Evolutionary conservation across 1,140 invertebrate genomes (phyloP), one percentile per base, ranked within the genome.

Genomic region (Phortica variegata): DNA sequence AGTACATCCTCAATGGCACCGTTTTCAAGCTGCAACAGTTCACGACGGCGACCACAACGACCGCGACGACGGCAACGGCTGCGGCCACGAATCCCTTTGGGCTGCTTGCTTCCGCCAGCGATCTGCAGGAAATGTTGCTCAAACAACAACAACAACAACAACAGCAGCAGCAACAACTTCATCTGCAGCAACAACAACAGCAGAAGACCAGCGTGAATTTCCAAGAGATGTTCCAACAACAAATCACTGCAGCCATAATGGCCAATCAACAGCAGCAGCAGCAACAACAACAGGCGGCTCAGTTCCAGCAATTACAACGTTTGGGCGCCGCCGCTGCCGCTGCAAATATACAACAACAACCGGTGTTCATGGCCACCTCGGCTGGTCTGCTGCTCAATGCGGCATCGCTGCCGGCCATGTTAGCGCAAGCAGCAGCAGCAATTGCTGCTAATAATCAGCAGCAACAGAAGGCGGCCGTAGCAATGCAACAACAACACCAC

Each of bases 11-110:
- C 15, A 76, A 76, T 34, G 74, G 74, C 5, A 73, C 74, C 29
- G 73, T 76, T 12, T 74, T 76, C 34, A 76, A 76, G 56, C 34
- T 76, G 48, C 74, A 76, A 19, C 74, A 74, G 41, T 61, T 75
- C n/a, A 73, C 71, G 0, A 72, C 68, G 1, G 65, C 71, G 7
- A 71, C 71, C 1, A 75, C 70, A n/a, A 70, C 72, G 17, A 74
- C 66, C 8, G 71, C 70, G 13, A 72, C 72, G 8, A 69, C 66
- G 0, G 69, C 69, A 1, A 66, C 60, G 1, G 61, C 61, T 8
- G 63, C 54, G 15, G 38, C 50, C 3, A 41, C 61, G n/a, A 73
- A 71, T 54, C 68, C 68, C 2, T 73, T 70, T 8, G 66, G 66
- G 0, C 42, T 73, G 19, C 50, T 73, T 29, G 61, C 49, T 20